phyloP scores from a whole-genome alignment of 2,888 invertebrate genomes.

The Spodoptera littoralis region DNA sequence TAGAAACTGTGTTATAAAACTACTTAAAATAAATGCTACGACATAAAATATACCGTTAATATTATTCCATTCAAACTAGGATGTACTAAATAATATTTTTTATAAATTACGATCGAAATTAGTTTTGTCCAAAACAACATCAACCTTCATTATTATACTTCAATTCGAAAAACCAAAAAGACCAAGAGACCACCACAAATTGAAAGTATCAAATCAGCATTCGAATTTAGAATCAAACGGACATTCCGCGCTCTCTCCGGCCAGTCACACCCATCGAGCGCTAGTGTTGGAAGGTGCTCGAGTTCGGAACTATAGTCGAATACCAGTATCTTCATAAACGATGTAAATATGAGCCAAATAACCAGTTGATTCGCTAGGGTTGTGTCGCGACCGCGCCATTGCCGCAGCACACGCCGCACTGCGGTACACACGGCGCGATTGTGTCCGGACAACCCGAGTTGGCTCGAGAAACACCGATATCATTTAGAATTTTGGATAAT shows the following conservation, averaged over 20 bases:
- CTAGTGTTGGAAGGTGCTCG: not conserved
- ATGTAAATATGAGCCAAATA: constrained; percentile 38
- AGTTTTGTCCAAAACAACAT: no score
- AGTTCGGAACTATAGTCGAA: not conserved
- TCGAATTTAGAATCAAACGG: no score
- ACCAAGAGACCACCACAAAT: no score
- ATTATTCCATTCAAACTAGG: no score
- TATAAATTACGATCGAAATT: no score
- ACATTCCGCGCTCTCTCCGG: not conserved
- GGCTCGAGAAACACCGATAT: constrained; percentile 8
- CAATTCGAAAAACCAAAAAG: no score
- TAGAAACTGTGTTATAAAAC: no score
- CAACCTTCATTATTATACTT: no score
- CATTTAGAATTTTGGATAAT: constrained; percentile 15
- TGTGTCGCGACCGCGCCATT: constrained; percentile 60
- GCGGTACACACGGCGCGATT: constrained; percentile 70
- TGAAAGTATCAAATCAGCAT: no score
- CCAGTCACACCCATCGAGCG: not conserved
- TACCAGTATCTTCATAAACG: not conserved
- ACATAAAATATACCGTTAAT: no score
- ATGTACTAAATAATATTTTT: no score
- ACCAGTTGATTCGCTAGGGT: constrained; percentile 45
- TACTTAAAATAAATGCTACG: no score
- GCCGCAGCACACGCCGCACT: constrained; percentile 80
- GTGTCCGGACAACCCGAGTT: constrained; percentile 46